Base-by-base conservation (phyloP, 1,140 invertebrate species). In the Halesus radiatus region DNA sequence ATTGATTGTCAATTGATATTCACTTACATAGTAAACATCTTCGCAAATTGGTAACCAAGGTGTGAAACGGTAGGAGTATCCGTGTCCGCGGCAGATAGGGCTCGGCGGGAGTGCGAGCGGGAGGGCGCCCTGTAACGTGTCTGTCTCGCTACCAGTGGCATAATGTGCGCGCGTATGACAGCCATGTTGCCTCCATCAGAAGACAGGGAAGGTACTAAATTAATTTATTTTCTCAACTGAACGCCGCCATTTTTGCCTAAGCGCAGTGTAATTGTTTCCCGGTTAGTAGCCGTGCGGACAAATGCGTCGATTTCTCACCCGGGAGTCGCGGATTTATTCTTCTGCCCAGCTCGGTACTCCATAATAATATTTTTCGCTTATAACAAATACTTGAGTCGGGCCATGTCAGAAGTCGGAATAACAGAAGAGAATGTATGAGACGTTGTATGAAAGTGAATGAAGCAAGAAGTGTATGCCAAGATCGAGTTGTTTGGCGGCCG, bases 161-260 rank as follows among this genome's bases (percentile, higher is more conserved):
- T 16, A 18, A 60, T 58, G n/a, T 16, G 52, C 70, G n/a, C 23
- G 54, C 74, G 32, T 60, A 78, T 60, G 66, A 78, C 76, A 72
- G 64, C 66, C 64, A 50, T 60, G 76, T 72, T 72, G 66, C 29
- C 66, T 66, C n/a, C 76, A 52, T 72, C 64, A 72, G 32, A 78
- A 78, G 76, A 78, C 45, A 22, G 29, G 64, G 62, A 70, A 45
- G 37, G 8, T 10, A 72, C 66, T 37, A 78, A 70, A 78, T 78
- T 29, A 78, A 78, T 70, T 78, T 72, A 70, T 70, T 78, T 78
- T 45, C 45, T 50, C 50, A 77, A 68, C 22, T 23, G 32, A 22
- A 60, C 76, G 50, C 45, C 76, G 76, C 76, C 76, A 77, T 77
- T 68, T 64, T 68, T 54, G 20, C 58, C 60, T 37, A 66, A 66